A percentile compares a stretch with the other conserved stretches of the same genome.
phyloP scores from a whole-genome alignment of 2,797 vertebrate genomes.

The Amniataba percoides region DNA sequence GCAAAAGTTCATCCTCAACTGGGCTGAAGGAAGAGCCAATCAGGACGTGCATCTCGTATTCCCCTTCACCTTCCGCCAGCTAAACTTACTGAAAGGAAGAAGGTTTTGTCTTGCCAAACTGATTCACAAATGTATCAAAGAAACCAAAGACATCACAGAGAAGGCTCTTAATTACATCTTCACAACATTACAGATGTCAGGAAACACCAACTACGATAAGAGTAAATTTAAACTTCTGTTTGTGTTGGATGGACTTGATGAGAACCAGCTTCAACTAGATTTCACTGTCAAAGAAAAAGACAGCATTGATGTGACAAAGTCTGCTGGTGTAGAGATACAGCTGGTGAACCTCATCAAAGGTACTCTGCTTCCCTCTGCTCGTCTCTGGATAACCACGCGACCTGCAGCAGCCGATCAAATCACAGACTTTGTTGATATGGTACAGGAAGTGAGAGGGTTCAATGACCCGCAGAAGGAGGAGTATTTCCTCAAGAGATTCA shows the following conservation, averaged over 20 bases:
- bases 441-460: slow-evolving; percentile 30
- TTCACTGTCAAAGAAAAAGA: not conserved
- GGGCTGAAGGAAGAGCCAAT: slow-evolving; percentile 19
- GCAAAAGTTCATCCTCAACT: slow-evolving; percentile 15
- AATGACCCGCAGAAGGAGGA: slow-evolving; percentile 24
- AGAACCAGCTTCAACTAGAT: slow-evolving; percentile 9
- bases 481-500: slow-evolving; percentile 17
- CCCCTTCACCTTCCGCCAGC: slow-evolving; percentile 28
- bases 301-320: not conserved
- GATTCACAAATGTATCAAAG: slow-evolving; percentile 28
- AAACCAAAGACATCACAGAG: not conserved
- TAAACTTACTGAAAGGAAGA: slow-evolving; percentile 29
- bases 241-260: slow-evolving; percentile 25
- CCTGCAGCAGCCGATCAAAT: slow-evolving; percentile 26
- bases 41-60: slow-evolving; percentile 8
- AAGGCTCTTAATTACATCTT: slow-evolving; percentile 15
- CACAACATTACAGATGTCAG: slow-evolving; percentile 11
- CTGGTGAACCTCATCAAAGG: slow-evolving; percentile 58
- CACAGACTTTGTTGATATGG: not conserved
- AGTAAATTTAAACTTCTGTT: slow-evolving; percentile 25
- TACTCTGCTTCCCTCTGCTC: slow-evolving; percentile 36
- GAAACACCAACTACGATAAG: slow-evolving; percentile 26
- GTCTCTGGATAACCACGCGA: slow-evolving; percentile 49
- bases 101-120: not conserved
- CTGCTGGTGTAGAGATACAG: slow-evolving; percentile 5